A percentile compares a stretch with the other conserved stretches of the same genome.
phyloP scores from a whole-genome alignment of 2,797 vertebrate species.

The Gadopsis bispinosus region DNA sequence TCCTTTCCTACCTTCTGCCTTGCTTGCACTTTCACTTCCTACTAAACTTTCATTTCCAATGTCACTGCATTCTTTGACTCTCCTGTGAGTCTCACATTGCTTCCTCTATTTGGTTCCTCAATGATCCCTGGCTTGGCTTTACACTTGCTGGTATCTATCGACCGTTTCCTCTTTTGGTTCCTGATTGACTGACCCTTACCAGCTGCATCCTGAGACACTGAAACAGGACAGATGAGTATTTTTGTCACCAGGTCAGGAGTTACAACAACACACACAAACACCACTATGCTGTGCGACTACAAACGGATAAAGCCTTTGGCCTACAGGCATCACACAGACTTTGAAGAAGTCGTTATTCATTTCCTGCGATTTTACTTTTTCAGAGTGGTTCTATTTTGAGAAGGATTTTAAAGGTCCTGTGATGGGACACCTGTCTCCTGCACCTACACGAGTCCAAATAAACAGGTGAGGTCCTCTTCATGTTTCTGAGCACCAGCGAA shows the following conservation, averaged over 20 bases:
- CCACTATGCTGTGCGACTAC: constrained; percentile 14
- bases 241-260: constrained; percentile 71
- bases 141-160: constrained; percentile 72
- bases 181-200: constrained; percentile 74
- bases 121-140: constrained; percentile 76
- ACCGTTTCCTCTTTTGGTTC: constrained; percentile 83
- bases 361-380: constrained; percentile 56
- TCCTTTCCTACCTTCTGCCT: constrained; percentile 34
- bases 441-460: constrained; percentile 53
- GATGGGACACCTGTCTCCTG: constrained; percentile 71
- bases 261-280: constrained; percentile 41
- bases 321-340: constrained; percentile 22
- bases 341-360: constrained; percentile 28
- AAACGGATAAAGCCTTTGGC: constrained; percentile 39
- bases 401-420: constrained; percentile 69
- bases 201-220: constrained; percentile 83
- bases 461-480: constrained; percentile 75
- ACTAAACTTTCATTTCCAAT: constrained; percentile 57
- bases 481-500: constrained; percentile 12
- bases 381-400: constrained; percentile 84
- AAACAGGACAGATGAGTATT: constrained; percentile 67
- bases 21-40: constrained; percentile 76
- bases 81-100: constrained; percentile 64
- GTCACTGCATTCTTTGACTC: constrained; percentile 64
- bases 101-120: constrained; percentile 84